These are phyloP conservation scores for Chelmon rostratus DNA, from an alignment of 2,797 vertebrate species.

Conservation along the genomic window DNA sequence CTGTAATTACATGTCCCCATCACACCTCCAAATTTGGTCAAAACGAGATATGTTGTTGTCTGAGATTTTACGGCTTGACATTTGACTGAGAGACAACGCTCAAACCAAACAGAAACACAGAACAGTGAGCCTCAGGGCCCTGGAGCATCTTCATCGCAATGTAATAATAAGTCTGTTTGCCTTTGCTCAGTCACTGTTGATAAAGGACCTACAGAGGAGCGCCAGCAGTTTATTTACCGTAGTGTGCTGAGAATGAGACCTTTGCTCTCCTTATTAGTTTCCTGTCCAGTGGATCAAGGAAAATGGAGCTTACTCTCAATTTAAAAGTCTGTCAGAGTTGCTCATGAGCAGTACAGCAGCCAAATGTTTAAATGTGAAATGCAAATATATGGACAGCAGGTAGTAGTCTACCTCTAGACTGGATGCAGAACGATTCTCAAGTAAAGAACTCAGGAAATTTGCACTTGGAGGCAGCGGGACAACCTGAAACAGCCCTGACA, in stretches of 20 bases:
- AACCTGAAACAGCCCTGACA: neutral
- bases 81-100: conserved; percentile 20
- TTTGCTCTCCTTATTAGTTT: conserved; percentile 11
- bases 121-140: conserved; percentile 3
- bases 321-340: neutral
- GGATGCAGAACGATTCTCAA: neutral
- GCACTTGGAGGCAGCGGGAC: too few relatives aligned
- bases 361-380: conserved; percentile 4
- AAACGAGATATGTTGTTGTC: neutral
- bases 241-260: conserved; percentile 12
- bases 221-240: conserved; percentile 14
- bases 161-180: conserved; percentile 57
- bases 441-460: too few relatives aligned
- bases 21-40: neutral
- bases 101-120: conserved; percentile 7
- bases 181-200: conserved; percentile 41
- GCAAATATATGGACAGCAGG: neutral
- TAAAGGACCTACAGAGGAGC: conserved; percentile 32
- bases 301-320: conserved; percentile 5
- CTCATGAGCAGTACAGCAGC: neutral
- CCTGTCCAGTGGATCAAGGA: neutral
- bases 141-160: conserved; percentile 23
- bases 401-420: neutral
- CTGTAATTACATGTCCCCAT: neutral
- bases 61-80: neutral